Evolutionary conservation across 2,113 vertebrate species (phyloP).

Genomic region (Ploceus nigricollis): DNA sequence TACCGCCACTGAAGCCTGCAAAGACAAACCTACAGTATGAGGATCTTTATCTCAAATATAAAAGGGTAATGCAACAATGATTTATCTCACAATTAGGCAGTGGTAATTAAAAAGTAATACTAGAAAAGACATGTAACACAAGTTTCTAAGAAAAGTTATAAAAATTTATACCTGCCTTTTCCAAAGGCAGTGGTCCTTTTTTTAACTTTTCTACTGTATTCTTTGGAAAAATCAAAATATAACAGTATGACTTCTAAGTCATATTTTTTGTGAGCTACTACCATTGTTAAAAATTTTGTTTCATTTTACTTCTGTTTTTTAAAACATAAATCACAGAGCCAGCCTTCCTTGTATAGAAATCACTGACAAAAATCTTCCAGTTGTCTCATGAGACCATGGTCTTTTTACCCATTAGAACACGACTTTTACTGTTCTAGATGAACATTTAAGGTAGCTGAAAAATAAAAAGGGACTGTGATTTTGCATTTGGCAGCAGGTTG

Average conservation of each 20-base stretch:
- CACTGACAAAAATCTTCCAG: not conserved
- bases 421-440: not conserved
- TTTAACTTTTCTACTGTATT: not conserved
- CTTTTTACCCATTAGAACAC: not conserved
- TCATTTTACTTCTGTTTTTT: not conserved
- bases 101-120: not conserved
- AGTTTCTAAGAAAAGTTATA: not conserved
- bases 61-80: not conserved
- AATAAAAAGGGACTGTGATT: not conserved
- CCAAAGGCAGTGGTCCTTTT: not conserved
- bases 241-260: not conserved
- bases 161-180: not conserved
- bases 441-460: not conserved
- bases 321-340: not conserved
- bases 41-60: not conserved
- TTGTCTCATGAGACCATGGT: not conserved
- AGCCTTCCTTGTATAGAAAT: not conserved
- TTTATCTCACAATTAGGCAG: not conserved
- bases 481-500: not conserved
- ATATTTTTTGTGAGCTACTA: not conserved
- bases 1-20: not conserved
- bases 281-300: not conserved
- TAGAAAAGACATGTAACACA: not conserved
- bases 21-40: not conserved
- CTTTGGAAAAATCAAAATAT: not conserved